Evolutionary conservation across 2,888 invertebrate genomes (phyloP).

Genomic region (Prosapia bicincta): DNA sequence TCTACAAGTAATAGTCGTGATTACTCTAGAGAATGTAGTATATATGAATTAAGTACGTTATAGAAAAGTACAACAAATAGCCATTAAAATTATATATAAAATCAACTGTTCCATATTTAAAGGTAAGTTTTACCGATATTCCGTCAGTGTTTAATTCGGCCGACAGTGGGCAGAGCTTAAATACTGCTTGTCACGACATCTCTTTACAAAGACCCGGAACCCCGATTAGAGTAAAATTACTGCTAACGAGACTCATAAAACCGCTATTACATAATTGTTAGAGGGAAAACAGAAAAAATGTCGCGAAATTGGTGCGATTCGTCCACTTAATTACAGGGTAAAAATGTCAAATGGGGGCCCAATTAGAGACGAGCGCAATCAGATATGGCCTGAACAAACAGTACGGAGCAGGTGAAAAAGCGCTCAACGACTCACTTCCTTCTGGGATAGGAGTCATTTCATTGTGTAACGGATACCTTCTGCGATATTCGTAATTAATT

Average conservation of each 20-base stretch:
- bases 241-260: not conserved
- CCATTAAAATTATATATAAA: too few species aligned
- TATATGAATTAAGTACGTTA: too few species aligned
- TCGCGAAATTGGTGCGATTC: not conserved
- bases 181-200: not conserved
- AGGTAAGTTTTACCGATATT: too few species aligned
- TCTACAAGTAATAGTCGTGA: too few species aligned
- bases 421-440: not conserved
- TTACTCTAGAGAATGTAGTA: too few species aligned
- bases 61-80: too few species aligned
- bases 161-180: too few species aligned
- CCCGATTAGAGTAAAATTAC: not conserved
- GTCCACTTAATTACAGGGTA: not conserved
- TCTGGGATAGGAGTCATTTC: not conserved
- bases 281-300: not conserved
- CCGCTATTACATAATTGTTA: not conserved
- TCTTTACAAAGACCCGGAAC: not conserved
- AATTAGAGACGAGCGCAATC: not conserved
- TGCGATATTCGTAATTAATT: too few species aligned
- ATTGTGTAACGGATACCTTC: not conserved
- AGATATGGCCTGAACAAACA: not conserved
- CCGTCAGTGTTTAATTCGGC: too few species aligned
- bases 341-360: not conserved
- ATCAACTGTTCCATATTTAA: too few species aligned
- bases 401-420: not conserved